Conservation (phyloP, 2,113 vertebrate genomes). For the Glareola pratincola region DNA sequence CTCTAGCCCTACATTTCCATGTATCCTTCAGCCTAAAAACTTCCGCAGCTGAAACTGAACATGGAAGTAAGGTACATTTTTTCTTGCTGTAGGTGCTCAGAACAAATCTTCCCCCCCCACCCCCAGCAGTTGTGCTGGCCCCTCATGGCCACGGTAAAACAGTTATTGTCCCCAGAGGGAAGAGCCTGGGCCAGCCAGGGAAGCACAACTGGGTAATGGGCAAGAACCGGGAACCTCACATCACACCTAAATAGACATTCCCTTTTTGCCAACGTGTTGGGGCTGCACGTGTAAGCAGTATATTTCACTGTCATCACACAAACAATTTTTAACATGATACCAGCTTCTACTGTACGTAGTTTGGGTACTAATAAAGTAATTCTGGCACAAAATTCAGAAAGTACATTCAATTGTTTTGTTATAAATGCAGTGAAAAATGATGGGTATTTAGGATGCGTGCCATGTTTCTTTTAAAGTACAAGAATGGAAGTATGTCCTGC, state of each 20-base stretch:
- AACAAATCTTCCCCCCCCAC: neutral
- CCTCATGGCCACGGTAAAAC: rapidly evolving
- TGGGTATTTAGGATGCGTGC: neutral
- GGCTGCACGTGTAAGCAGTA: neutral
- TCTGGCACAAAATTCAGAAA: neutral
- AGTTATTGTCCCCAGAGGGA: rapidly evolving
- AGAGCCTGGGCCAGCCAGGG: neutral
- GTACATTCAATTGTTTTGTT: neutral
- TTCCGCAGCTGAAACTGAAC: neutral
- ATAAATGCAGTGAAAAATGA: neutral
- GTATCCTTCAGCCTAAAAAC: neutral
- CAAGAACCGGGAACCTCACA: neutral
- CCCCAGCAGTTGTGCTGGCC: neutral
- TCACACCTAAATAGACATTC: neutral
- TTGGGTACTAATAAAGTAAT: neutral
- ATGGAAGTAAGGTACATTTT: neutral
- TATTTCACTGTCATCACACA: neutral
- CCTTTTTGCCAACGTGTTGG: neutral
- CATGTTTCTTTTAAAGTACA: neutral
- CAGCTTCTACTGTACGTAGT: neutral
- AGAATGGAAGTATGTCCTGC: neutral
- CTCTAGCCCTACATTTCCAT: rapidly evolving
- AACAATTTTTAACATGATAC: neutral
- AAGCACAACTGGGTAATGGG: neutral
- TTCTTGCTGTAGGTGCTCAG: neutral